phyloP scores from a whole-genome alignment of 2,888 invertebrate genomes.

The Boloria euphrosyne region DNA sequence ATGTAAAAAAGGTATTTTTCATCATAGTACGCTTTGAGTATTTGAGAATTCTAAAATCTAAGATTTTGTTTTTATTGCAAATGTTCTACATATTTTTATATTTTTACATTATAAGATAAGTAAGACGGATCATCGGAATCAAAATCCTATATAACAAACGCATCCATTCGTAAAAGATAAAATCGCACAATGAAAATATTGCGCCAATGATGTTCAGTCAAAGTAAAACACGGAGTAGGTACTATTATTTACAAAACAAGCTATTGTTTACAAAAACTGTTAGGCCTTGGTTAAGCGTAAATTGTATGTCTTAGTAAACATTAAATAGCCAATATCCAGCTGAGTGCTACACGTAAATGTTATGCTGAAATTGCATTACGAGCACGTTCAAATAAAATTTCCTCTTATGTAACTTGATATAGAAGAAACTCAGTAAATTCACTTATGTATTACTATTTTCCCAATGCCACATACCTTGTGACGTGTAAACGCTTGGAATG shows the following conservation, averaged over 20 bases:
- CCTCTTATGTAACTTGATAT: neutral
- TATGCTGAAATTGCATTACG: conserved; percentile 8
- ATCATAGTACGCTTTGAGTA: neutral
- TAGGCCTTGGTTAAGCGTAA: conserved; percentile 54
- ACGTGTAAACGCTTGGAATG: conserved; percentile 44
- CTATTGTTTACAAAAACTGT: conserved; percentile 71
- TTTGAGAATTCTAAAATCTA: no score
- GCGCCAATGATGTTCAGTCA: conserved; percentile 66
- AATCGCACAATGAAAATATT: conserved; percentile 64
- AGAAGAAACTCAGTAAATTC: neutral
- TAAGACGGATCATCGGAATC: conserved; percentile 8
- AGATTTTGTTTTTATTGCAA: no score
- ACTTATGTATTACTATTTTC: neutral
- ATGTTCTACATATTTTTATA: no score
- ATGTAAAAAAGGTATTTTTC: neutral
- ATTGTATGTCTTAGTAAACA: conserved; percentile 13
- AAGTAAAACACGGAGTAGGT: conserved; percentile 62
- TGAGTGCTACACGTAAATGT: neutral
- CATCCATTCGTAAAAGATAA: conserved; percentile 49
- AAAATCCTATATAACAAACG: conserved; percentile 23
- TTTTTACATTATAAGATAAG: no score
- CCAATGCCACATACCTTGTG: conserved; percentile 24
- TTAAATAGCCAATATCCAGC: neutral
- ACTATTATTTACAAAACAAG: conserved; percentile 45
- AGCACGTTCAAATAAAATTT: conserved; percentile 3